These are phyloP conservation scores for Bothrops jararaca DNA, from an alignment of 2,113 vertebrate species.

Conservation along the genomic window DNA sequence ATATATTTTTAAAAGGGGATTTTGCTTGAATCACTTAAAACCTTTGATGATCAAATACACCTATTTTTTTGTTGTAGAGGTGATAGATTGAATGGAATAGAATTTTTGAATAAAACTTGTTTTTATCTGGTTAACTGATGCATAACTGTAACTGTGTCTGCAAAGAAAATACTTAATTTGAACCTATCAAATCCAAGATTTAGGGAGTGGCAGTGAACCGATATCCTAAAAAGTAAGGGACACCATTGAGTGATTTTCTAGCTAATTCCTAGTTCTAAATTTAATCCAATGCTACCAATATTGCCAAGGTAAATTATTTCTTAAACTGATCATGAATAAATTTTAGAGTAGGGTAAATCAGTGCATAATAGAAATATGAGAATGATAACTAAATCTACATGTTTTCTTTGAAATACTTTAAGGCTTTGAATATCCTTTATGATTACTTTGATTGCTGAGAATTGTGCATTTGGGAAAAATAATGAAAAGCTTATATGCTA, in stretches of 20 bases:
- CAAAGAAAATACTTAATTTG: neutral
- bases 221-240: neutral
- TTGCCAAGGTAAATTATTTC: neutral
- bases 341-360: neutral
- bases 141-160: neutral
- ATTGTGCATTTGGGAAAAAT: neutral
- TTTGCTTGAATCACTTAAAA: neutral
- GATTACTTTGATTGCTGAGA: neutral
- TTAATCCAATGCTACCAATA: neutral
- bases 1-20: neutral
- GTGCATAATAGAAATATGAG: neutral
- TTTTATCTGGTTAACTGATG: neutral
- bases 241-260: neutral
- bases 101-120: neutral
- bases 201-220: neutral
- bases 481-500: neutral
- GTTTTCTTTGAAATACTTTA: neutral
- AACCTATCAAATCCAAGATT: neutral
- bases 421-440: neutral
- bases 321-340: neutral
- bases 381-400: neutral
- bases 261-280: neutral
- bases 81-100: neutral
- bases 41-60: neutral
- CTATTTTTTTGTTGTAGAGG: neutral